Percentiles rank a stretch among this genome's conserved stretches.
These are phyloP conservation scores for Eledone cirrhosa DNA, from an alignment of 2,888 invertebrate genomes.

Conservation along the genomic window DNA sequence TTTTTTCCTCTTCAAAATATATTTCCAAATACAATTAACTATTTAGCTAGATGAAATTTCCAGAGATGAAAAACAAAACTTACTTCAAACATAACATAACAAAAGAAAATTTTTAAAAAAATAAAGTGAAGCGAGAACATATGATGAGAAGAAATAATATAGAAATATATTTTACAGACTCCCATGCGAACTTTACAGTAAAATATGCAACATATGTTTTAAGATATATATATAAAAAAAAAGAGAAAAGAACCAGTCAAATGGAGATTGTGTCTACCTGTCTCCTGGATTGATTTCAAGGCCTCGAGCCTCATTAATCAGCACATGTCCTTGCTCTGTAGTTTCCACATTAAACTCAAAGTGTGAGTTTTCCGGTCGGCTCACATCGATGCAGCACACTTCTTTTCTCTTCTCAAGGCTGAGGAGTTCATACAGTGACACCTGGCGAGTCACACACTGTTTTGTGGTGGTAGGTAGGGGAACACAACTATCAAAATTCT, in stretches of 20 bases:
- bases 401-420: slow-evolving; percentile 18
- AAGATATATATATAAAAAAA: not conserved
- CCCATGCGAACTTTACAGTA: not conserved
- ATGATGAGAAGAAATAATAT: not conserved
- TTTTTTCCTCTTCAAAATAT: too few relatives aligned
- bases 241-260: not conserved
- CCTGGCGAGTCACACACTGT: slow-evolving; percentile 7
- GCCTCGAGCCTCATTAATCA: not conserved
- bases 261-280: slow-evolving; percentile 11
- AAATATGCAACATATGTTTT: too few relatives aligned
- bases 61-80: not conserved
- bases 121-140: not conserved
- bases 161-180: not conserved
- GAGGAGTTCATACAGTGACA: slow-evolving; percentile 24
- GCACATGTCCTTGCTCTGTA: slow-evolving; percentile 20
- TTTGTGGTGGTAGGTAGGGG: too few relatives aligned
- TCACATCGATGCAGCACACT: slow-evolving; percentile 1
- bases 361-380: not conserved
- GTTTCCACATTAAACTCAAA: slow-evolving; percentile 21
- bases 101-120: not conserved
- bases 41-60: too few relatives aligned
- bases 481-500: too few relatives aligned
- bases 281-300: slow-evolving; percentile 10
- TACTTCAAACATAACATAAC: not conserved
- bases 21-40: too few relatives aligned